Conservation (phyloP, 2,888 invertebrate genomes). For the Chalcis sispes region DNA sequence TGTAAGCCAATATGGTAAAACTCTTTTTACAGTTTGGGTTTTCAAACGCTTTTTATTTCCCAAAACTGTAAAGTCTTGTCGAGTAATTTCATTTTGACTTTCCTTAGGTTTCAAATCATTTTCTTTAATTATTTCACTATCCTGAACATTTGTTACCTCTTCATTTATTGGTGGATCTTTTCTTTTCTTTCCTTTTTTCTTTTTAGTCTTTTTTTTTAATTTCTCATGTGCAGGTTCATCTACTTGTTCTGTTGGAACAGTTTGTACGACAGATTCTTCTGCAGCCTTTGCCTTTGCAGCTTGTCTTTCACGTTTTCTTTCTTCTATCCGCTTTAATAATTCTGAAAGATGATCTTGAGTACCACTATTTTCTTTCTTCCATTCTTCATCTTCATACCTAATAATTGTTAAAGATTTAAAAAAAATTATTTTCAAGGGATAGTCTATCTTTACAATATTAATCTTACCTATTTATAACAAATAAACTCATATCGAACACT, state of each 20-base stretch:
- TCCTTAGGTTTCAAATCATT: slow-evolving; percentile 27
- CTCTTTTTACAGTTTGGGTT: slow-evolving; percentile 80
- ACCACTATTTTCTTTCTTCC: slow-evolving; percentile 52
- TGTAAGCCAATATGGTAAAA: slow-evolving; percentile 92
- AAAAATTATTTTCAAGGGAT: slow-evolving; percentile 30
- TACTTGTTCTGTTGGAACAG: slow-evolving; percentile 8
- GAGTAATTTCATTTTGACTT: slow-evolving; percentile 22
- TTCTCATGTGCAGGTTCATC: background rate
- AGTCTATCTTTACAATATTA: slow-evolving; percentile 56
- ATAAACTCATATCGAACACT: slow-evolving; percentile 80
- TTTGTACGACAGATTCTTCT: background rate
- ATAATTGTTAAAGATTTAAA: slow-evolving; percentile 51
- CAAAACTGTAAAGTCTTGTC: slow-evolving; percentile 69
- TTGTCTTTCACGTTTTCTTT: slow-evolving; percentile 66
- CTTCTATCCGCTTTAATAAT: slow-evolving; percentile 66
- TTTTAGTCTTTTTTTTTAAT: slow-evolving; percentile 40
- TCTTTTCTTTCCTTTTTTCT: slow-evolving; percentile 47
- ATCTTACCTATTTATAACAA: slow-evolving; percentile 83
- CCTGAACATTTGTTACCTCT: slow-evolving; percentile 1
- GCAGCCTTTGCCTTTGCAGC: slow-evolving; percentile 1
- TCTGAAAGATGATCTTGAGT: slow-evolving; percentile 66
- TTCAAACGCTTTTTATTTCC: slow-evolving; percentile 73
- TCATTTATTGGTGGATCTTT: slow-evolving; percentile 14
- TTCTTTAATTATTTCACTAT: slow-evolving; percentile 26
- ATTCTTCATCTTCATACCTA: slow-evolving; percentile 67